phyloP scores from a whole-genome alignment of 2,113 vertebrate species.

The Lophochroa leadbeateri region DNA sequence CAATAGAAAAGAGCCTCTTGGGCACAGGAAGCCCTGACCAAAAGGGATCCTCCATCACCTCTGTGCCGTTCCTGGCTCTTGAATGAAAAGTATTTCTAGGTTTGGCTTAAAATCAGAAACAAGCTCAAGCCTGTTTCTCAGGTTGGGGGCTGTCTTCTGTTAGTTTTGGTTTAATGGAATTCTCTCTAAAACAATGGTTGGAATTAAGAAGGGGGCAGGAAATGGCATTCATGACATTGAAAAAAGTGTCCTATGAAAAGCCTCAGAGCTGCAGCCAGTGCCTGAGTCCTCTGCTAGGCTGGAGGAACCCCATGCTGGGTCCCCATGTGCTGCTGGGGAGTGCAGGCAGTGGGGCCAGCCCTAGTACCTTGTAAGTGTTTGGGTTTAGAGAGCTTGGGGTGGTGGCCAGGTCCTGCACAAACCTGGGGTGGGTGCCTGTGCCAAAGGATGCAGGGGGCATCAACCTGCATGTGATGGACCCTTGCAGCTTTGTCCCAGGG shows the following conservation, averaged over 20 bases:
- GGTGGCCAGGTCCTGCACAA: background rate
- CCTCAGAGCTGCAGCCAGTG: background rate
- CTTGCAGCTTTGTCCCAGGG: background rate
- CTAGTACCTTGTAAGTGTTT: background rate
- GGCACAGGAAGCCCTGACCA: background rate
- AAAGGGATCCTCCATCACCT: background rate
- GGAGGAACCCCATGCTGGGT: accelerated
- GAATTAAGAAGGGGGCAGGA: background rate
- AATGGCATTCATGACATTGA: background rate
- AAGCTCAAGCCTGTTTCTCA: background rate
- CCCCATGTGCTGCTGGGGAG: accelerated
- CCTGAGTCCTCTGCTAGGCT: background rate
- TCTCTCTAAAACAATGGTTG: background rate
- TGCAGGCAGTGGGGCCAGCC: background rate
- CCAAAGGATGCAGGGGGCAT: background rate
- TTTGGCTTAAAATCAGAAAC: background rate
- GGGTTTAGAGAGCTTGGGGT: accelerated
- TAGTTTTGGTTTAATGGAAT: background rate
- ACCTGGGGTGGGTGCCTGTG: too few relatives aligned
- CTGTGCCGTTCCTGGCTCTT: background rate
- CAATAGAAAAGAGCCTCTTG: background rate
- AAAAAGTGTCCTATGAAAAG: background rate
- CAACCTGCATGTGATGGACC: background rate
- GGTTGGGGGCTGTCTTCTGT: background rate
- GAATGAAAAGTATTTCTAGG: background rate